Evolutionary conservation across 64 coral and sea anemone species (phyloP).

Genomic region (Montipora efflorescens): DNA sequence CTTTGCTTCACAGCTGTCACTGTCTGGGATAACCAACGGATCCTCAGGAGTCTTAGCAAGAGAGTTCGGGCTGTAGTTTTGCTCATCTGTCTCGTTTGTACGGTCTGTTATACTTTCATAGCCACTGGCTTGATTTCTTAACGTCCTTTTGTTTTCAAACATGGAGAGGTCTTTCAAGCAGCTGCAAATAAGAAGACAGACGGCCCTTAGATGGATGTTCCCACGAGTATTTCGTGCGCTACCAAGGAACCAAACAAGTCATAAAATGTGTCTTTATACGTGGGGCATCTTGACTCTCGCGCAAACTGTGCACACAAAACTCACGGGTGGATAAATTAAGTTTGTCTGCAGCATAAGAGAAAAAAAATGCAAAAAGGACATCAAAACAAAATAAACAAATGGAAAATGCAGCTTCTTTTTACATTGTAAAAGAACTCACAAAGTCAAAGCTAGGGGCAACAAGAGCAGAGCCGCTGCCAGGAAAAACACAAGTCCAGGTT

Average conservation of each 20-base stretch:
- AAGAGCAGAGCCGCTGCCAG: slow-evolving; percentile 49
- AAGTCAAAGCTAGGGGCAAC: slow-evolving; percentile 61
- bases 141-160: slow-evolving; percentile 3
- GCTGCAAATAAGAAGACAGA: not conserved
- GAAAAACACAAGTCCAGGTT: slow-evolving; percentile 77
- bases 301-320: too few relatives aligned
- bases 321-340: too few relatives aligned
- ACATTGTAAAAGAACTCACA: too few relatives aligned
- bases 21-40: not conserved
- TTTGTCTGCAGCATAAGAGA: too few relatives aligned
- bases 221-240: too few relatives aligned
- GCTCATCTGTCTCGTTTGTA: not conserved
- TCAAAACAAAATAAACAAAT: too few relatives aligned
- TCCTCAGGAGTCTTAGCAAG: not conserved
- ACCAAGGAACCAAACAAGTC: too few relatives aligned
- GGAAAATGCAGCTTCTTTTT: too few relatives aligned
- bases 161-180: slow-evolving; percentile 19
- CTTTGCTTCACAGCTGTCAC: not conserved
- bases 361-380: too few relatives aligned
- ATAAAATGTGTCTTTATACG: too few relatives aligned
- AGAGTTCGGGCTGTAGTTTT: not conserved
- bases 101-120: not conserved
- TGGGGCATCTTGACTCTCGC: too few relatives aligned
- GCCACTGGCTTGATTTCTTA: not conserved
- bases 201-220: too few relatives aligned